A percentile compares a stretch with the other conserved stretches of the same genome.
Conservation (phyloP, 2,888 invertebrate genomes). For the Leucozona laternaria region DNA sequence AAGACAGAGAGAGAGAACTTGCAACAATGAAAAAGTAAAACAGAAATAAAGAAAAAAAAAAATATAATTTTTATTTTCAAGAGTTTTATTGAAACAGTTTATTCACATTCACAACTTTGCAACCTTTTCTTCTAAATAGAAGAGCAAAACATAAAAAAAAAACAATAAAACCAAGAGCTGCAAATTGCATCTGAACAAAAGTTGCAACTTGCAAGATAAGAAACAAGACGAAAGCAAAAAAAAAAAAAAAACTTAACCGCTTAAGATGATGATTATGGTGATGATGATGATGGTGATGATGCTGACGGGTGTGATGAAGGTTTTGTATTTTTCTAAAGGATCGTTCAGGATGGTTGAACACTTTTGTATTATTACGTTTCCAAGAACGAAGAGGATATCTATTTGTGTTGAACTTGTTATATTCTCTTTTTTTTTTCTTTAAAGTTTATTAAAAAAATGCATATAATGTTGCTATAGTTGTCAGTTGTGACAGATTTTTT, state of each 20-base stretch:
- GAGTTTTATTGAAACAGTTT: constrained; percentile 38
- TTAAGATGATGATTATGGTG: constrained; percentile 33
- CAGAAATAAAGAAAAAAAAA: not conserved
- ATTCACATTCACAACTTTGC: constrained; percentile 43
- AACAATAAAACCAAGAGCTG: constrained; percentile 30
- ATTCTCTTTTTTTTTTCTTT: constrained; percentile 10
- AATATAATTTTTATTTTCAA: constrained; percentile 19
- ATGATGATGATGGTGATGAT: constrained; percentile 28
- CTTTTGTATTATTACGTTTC: constrained; percentile 45
- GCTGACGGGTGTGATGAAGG: constrained; percentile 59
- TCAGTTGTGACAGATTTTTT: constrained; percentile 22
- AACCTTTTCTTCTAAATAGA: constrained; percentile 1
- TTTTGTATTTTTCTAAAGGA: constrained; percentile 49
- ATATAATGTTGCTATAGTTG: constrained; percentile 32
- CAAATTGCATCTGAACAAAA: constrained; percentile 43
- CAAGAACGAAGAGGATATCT: constrained; percentile 19
- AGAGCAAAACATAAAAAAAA: not conserved
- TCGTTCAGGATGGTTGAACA: constrained; percentile 56
- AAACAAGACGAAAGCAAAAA: not conserved
- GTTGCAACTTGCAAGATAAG: constrained; percentile 29
- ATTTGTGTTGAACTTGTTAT: constrained; percentile 38
- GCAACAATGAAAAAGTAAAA: constrained; percentile 10
- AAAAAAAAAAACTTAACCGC: constrained; percentile 25
- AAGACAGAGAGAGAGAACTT: constrained; percentile 1
- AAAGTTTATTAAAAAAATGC: constrained; percentile 42